Conservation (phyloP, 2,888 invertebrate species). For the Drosophila engyochracea region DNA sequence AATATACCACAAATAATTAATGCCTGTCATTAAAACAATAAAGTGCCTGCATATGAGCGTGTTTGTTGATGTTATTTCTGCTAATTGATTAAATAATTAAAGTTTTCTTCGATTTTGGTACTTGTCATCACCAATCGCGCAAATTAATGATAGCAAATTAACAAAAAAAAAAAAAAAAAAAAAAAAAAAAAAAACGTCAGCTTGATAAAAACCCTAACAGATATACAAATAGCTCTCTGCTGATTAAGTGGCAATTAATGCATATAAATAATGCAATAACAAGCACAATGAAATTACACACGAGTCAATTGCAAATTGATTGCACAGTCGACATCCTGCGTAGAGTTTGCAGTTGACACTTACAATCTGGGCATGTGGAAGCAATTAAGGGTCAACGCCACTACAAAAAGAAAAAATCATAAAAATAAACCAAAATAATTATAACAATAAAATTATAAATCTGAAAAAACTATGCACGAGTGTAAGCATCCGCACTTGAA, state of each 20-base stretch:
- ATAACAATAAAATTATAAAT: neutral
- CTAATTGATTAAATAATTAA: slow-evolving; percentile 60
- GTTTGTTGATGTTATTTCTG: slow-evolving; percentile 19
- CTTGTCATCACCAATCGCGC: slow-evolving; percentile 28
- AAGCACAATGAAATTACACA: slow-evolving; percentile 40
- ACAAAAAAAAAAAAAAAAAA: slow-evolving; percentile 8
- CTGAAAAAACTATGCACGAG: neutral
- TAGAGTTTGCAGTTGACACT: slow-evolving; percentile 41
- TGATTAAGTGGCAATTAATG: slow-evolving; percentile 64
- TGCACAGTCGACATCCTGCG: slow-evolving; percentile 18
- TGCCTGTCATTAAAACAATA: slow-evolving; percentile 74
- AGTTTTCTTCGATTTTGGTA: slow-evolving; percentile 48
- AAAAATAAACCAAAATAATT: neutral
- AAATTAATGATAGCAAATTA: slow-evolving; percentile 43
- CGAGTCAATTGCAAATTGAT: slow-evolving; percentile 47
- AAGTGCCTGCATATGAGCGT: slow-evolving; percentile 47
- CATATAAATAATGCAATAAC: slow-evolving; percentile 58
- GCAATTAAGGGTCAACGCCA: slow-evolving; percentile 44
- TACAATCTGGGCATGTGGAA: slow-evolving; percentile 44
- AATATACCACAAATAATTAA: slow-evolving; percentile 76
- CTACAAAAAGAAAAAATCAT: neutral
- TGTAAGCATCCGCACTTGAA: neutral
- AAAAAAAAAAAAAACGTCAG: slow-evolving; percentile 1
- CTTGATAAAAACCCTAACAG: neutral
- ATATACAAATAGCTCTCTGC: slow-evolving; percentile 21